Base-by-base conservation (phyloP, 2,888 invertebrate species). In the Abrostola tripartita region DNA sequence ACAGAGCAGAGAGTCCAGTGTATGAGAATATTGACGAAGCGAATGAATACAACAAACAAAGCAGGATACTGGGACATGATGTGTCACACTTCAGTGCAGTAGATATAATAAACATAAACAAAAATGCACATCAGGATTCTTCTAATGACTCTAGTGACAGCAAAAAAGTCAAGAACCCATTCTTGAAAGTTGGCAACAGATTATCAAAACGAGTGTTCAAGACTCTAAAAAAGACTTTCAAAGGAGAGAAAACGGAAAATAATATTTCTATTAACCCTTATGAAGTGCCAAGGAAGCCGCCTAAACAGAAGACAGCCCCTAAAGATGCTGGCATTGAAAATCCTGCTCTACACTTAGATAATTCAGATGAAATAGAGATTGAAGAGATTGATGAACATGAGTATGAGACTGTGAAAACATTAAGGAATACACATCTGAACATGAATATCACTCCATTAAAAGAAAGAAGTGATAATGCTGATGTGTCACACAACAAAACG, bases 351-450 rank as follows among this genome's bases (percentile, higher is more conserved):
- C 91, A 93, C 52, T 74, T 95, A 11, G 93, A 95, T 64, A 91
- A 90, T 65, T 94, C 94, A 0, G 95, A 95, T 77, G 95, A 95
- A 75, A 90, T 95, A 50, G 93, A 94, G 69, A 90, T 94, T 8
- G 93, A 95, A 76, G 88, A 89, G 63, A 55, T 88, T 36, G 90
- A 90, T 24, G 87, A 92, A 68, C 92, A 92, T 76, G 89, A 92
- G 51, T 94, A 94, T 78, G 94, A 94, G 76, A 92, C 93, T 0
- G 84, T 94, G 0, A 94, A 93, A 83, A 94, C 94, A 0, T 68
- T 92, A 10, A 84, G 92, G 68, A 94, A 94, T 66, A 94, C 94
- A 0, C 84, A 82, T 44, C 72, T 94, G 0, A 94, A 94, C 65
- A 92, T 89, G 87, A 94, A 94, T 66, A 90, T 93, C 0, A 94